These are phyloP conservation scores for Colletes gigas DNA, from an alignment of 1,140 invertebrate species.

Conservation along the genomic window DNA sequence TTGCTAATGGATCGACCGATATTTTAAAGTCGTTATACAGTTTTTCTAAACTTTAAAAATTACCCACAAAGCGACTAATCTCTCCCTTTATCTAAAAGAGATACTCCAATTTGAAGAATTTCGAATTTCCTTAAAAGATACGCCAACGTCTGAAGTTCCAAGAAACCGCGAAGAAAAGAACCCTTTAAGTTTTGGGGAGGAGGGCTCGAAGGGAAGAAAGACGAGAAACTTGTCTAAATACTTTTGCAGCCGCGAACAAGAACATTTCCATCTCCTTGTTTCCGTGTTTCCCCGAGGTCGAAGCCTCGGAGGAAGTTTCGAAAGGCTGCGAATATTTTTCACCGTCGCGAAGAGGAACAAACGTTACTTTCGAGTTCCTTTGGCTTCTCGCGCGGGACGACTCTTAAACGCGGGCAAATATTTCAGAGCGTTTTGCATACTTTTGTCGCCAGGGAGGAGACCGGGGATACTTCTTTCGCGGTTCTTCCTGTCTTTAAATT, in stretches of 20 bases:
- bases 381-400: neutral
- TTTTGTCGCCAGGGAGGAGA: neutral
- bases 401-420: neutral
- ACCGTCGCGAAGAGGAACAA: neutral
- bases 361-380: neutral
- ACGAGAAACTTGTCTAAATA: constrained; percentile 21
- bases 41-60: too few species aligned
- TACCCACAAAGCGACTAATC: too few species aligned
- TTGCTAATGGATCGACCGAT: too few species aligned
- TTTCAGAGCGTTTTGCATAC: constrained; percentile 1
- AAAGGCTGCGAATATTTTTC: constrained; percentile 14
- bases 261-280: too few species aligned
- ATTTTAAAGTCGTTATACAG: too few species aligned
- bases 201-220: too few species aligned
- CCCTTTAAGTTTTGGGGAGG: too few species aligned
- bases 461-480: neutral
- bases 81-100: too few species aligned
- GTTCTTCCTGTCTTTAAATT: constrained; percentile 26
- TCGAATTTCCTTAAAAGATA: too few species aligned
- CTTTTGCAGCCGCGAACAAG: constrained; percentile 16
- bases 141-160: too few species aligned
- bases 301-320: neutral
- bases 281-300: neutral
- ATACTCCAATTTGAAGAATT: too few species aligned
- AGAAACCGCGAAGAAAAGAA: too few species aligned